phyloP scores from a whole-genome alignment of 1,140 invertebrate species.

The Bombyx mandarina region DNA sequence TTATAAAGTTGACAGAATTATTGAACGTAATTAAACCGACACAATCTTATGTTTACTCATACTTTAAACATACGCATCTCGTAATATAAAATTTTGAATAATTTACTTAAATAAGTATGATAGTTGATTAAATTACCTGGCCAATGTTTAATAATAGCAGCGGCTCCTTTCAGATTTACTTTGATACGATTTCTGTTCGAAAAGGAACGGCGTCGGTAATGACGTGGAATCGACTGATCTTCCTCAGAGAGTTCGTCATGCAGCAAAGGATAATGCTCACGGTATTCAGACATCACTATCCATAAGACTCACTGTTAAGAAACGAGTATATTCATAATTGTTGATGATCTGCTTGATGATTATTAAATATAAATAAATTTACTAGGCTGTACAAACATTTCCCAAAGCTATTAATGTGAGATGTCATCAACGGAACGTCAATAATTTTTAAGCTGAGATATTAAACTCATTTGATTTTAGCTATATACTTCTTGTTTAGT shows the following conservation, averaged over 20 bases:
- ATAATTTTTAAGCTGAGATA: too few relatives aligned
- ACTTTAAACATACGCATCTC: neutral
- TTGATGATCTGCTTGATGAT: too few relatives aligned
- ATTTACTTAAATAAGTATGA: constrained; percentile 5
- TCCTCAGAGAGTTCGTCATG: constrained; percentile 48
- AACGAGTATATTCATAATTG: constrained; percentile 1
- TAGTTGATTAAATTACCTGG: constrained; percentile 29
- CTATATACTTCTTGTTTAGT: too few relatives aligned
- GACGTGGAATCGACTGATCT: constrained; percentile 20
- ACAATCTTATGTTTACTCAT: neutral
- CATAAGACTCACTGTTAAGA: constrained; percentile 27
- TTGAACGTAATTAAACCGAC: neutral
- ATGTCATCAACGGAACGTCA: too few relatives aligned
- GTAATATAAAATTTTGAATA: constrained; percentile 5
- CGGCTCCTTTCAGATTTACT: constrained; percentile 39
- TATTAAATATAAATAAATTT: too few relatives aligned
- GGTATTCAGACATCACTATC: constrained; percentile 44
- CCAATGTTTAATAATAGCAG: constrained; percentile 44
- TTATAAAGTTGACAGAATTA: too few relatives aligned
- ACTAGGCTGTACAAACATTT: too few relatives aligned
- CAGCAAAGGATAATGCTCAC: constrained; percentile 43
- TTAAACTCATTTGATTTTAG: too few relatives aligned
- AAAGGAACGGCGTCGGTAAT: constrained; percentile 18
- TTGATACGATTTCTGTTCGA: constrained; percentile 22
- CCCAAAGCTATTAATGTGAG: too few relatives aligned